Evolutionary conservation across 2,113 vertebrate genomes (phyloP).

Genomic region (Pelecanus crispus): DNA sequence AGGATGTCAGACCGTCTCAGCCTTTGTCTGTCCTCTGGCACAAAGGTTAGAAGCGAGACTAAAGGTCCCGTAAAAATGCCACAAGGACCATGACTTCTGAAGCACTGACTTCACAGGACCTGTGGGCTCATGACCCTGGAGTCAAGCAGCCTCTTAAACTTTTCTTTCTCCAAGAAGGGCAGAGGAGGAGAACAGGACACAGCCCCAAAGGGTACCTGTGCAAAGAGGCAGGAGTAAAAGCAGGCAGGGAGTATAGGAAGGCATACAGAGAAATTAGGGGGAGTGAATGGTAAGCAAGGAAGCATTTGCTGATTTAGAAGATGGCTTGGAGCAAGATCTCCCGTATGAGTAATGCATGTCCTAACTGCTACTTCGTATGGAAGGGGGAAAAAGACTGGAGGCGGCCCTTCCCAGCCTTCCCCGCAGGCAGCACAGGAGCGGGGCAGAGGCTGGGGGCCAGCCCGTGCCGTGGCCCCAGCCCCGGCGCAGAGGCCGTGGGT

Average conservation of each 20-base stretch:
- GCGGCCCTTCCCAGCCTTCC: neutral
- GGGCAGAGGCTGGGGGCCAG: neutral
- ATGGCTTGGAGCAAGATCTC: neutral
- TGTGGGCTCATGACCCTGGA: neutral
- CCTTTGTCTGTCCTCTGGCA: neutral
- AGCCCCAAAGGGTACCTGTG: neutral
- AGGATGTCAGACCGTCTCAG: neutral
- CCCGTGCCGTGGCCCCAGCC: neutral
- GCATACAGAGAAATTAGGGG: neutral
- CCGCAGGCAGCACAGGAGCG: rapidly evolving
- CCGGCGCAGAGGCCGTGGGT: neutral
- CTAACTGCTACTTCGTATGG: neutral
- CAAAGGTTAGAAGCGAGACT: neutral
- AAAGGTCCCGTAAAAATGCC: neutral
- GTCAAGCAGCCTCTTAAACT: neutral
- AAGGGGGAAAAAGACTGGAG: neutral
- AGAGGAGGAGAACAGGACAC: neutral
- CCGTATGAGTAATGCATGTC: rapidly evolving
- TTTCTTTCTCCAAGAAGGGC: neutral
- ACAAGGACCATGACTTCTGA: neutral
- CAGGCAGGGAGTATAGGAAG: neutral
- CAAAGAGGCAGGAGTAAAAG: neutral
- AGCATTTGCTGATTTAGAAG: neutral
- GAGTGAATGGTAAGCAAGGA: neutral
- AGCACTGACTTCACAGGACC: neutral